phyloP scores from a whole-genome alignment of 2,113 vertebrate genomes.

The Puma concolor region DNA sequence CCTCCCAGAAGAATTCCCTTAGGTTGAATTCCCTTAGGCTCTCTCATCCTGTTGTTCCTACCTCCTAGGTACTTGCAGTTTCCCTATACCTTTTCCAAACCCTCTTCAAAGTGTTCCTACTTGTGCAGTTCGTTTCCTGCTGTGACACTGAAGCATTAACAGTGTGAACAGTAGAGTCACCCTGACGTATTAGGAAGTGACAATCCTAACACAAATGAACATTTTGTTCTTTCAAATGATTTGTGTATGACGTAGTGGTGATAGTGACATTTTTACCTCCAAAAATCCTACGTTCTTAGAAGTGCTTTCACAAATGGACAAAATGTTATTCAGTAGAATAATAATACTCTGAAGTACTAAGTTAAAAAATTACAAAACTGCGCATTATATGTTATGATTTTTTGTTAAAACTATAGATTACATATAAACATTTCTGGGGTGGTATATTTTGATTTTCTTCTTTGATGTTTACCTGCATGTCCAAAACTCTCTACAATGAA shows the following conservation, averaged over 20 bases:
- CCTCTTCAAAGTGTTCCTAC: background rate
- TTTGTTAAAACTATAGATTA: background rate
- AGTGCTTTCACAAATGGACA: conserved; percentile 15
- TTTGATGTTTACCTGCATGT: background rate
- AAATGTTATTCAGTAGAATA: background rate
- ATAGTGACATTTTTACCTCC: background rate
- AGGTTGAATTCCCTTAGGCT: background rate
- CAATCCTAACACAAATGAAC: background rate
- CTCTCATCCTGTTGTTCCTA: background rate
- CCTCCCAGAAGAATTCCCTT: background rate
- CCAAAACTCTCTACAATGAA: background rate
- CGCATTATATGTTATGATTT: background rate
- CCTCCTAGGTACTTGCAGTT: background rate
- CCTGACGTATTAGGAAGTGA: background rate
- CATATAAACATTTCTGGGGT: background rate
- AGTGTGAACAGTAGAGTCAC: background rate
- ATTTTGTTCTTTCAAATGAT: background rate
- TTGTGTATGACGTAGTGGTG: background rate
- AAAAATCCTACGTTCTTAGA: background rate
- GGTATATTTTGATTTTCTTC: background rate
- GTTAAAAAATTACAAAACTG: background rate
- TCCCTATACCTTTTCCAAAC: background rate
- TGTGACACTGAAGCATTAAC: background rate
- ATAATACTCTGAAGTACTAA: background rate
- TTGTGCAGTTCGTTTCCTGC: background rate